Percentiles rank a stretch among this genome's conserved stretches.
These are phyloP conservation scores for Mus spretus DNA, from an alignment of 2,797 vertebrate species.

Conservation along the genomic window DNA sequence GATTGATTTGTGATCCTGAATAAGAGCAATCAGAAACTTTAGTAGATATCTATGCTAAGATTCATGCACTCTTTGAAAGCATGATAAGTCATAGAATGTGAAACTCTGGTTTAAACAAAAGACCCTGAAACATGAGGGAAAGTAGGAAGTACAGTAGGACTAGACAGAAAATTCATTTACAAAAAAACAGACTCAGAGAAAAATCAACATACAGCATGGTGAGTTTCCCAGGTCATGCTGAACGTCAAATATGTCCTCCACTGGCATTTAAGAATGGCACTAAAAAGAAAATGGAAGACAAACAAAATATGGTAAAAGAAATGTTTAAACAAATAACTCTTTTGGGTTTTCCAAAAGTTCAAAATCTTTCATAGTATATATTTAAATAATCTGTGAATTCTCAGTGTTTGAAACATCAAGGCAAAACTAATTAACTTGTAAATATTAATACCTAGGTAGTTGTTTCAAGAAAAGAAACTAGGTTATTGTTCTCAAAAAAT, in stretches of 20 bases:
- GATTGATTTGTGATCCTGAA: not conserved
- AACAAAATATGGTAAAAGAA: not conserved
- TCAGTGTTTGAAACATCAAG: not conserved
- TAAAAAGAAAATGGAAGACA: not conserved
- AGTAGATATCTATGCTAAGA: not conserved
- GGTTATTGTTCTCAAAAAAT: not conserved
- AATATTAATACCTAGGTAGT: not conserved
- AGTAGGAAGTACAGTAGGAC: not conserved
- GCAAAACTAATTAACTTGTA: not conserved
- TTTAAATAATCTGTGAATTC: not conserved
- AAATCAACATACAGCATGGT: not conserved
- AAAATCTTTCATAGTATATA: not conserved
- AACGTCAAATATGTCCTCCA: not conserved
- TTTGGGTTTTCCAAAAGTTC: not conserved
- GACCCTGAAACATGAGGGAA: not conserved
- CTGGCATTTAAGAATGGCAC: not conserved
- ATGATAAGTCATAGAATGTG: not conserved
- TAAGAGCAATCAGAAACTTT: not conserved
- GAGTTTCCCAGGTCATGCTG: not conserved
- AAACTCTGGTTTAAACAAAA: not conserved
- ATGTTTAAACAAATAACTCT: not conserved
- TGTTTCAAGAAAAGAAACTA: not conserved
- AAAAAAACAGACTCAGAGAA: not conserved
- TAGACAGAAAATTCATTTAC: not conserved
- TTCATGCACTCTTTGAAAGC: not conserved